These are phyloP conservation scores for Choloepus didactylus DNA, from an alignment of 2,797 vertebrate genomes.

Conservation along the genomic window DNA sequence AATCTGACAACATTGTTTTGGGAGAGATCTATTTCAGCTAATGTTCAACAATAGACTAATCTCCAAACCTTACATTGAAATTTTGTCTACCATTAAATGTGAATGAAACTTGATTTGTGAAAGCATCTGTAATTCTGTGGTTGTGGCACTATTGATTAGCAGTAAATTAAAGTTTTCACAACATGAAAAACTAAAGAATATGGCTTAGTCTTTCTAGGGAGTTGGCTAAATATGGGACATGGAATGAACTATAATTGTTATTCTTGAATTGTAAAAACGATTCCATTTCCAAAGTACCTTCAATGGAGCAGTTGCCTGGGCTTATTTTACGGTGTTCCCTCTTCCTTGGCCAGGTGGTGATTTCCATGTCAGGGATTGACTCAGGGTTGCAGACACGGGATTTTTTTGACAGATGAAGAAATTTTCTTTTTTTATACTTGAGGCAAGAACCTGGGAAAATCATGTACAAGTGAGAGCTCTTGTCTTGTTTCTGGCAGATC, in stretches of 20 bases:
- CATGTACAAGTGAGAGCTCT: neutral
- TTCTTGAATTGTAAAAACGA: neutral
- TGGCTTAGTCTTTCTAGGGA: neutral
- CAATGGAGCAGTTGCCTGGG: neutral
- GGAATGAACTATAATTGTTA: too few species aligned
- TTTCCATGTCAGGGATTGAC: neutral
- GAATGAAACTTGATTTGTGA: too few species aligned
- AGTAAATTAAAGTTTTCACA: too few species aligned
- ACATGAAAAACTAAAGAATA: neutral
- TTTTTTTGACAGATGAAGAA: neutral
- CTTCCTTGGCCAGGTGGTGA: neutral
- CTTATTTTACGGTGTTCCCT: neutral
- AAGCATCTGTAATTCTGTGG: too few species aligned
- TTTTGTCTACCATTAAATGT: too few species aligned
- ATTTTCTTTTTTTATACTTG: neutral
- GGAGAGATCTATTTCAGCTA: too few species aligned
- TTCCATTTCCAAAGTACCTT: neutral
- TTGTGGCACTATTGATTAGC: too few species aligned
- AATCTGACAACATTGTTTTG: too few species aligned
- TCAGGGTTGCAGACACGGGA: rapidly evolving
- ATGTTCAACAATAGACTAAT: too few species aligned
- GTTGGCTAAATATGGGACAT: neutral
- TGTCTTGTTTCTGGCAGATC: neutral
- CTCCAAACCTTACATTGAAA: too few species aligned
- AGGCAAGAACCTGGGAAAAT: neutral